Percentiles rank a stretch among this genome's conserved stretches.
These are phyloP conservation scores for Eristalis pertinax DNA, from an alignment of 2,888 invertebrate genomes.

Conservation along the genomic window DNA sequence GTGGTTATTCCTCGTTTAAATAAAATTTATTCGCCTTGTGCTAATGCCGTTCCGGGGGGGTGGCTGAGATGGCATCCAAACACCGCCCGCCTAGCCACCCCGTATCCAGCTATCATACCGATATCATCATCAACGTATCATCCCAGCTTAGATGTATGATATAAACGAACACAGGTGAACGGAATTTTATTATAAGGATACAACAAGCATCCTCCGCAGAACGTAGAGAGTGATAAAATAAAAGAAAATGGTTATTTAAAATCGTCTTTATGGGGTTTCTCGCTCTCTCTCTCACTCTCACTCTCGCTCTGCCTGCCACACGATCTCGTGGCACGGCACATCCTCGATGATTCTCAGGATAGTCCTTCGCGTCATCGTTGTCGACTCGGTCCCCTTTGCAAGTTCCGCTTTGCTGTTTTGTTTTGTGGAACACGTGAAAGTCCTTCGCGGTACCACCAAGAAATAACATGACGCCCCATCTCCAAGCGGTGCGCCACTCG, in stretches of 20 bases:
- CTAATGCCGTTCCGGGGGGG: constrained; percentile 25
- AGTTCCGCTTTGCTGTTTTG: background rate
- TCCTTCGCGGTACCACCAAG: background rate
- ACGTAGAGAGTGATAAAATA: constrained; percentile 36
- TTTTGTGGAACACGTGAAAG: background rate
- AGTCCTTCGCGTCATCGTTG: background rate
- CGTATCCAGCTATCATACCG: background rate
- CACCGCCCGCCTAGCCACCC: background rate
- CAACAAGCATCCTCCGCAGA: constrained; percentile 4
- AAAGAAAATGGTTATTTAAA: constrained; percentile 44
- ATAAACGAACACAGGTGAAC: constrained; percentile 31
- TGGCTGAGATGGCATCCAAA: background rate
- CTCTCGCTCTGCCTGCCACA: background rate
- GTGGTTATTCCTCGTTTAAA: constrained; percentile 39
- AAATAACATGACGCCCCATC: background rate
- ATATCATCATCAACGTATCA: constrained; percentile 25
- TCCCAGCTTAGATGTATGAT: constrained; percentile 34
- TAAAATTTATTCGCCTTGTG: constrained; percentile 30
- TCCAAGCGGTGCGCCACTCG: background rate
- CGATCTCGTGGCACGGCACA: background rate
- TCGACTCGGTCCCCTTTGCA: background rate
- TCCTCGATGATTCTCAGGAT: background rate
- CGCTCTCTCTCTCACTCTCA: background rate
- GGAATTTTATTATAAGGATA: constrained; percentile 36
- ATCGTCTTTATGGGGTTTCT: constrained; percentile 13